Evolutionary conservation across 2,888 invertebrate genomes (phyloP), one percentile per base, ranked within the genome.

Genomic region (Platycheirus rosarum): DNA sequence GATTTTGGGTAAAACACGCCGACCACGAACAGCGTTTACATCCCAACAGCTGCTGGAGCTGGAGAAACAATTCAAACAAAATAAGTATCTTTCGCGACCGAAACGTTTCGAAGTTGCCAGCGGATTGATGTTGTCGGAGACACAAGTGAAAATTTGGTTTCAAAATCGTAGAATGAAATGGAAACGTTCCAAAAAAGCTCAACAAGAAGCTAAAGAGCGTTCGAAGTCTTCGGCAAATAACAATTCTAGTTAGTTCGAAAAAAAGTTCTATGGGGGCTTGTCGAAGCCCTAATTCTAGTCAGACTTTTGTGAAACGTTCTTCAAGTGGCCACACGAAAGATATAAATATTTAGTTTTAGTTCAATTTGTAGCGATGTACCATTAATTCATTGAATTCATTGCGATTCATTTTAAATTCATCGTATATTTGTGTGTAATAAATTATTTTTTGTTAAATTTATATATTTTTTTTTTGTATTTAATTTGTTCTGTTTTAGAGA

Each of bases 21-120:
- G 99, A 85, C 99, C 99, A 0, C 93, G 99, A 74, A 99, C 99
- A 0, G 99, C 99, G 1, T 99, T 99, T 92, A 99, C 99, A 1
- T 91, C 93, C 0, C 99, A 99, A 89, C 99, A 99, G 88, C 93
- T 99, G 16, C 92, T 99, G 86, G 99, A 99, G 91, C 92, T 99
- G 88, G 99, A 99, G 91, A 97, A 98, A 90, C 99, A 99, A 92
- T 99, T 99, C 92, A 94, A 97, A 80, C 97, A 98, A 93, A 99
- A 98, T 93, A 99, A 99, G 91, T 99, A 99, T 92, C 94, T 99
- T 48, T 99, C 98, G 32, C 92, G 99, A 86, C 99, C 99, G 16
- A 98, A 99, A 91, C 93, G 99, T 87, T 99, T 98, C 90, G 99
- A 99, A 91, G 98, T 99, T 57, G 99, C 99, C 48, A 99, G 98